Conservation (phyloP, 2,888 invertebrate genomes). For the Lysandra coridon region DNA sequence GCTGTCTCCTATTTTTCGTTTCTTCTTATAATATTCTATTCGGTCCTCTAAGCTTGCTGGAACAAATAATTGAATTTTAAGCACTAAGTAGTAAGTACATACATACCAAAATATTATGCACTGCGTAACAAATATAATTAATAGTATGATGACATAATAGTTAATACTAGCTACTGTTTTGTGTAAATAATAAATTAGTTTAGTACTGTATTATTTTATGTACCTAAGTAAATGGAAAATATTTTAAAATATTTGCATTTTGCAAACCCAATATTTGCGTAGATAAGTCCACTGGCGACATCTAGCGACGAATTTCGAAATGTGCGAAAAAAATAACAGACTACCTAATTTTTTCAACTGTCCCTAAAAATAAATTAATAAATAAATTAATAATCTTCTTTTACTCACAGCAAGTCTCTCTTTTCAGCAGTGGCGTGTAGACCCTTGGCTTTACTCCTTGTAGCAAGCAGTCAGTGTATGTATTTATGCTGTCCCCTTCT, state of each 20-base stretch:
- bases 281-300: neutral
- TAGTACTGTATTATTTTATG: too few species aligned
- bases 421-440: conserved; percentile 86
- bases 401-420: conserved; percentile 88
- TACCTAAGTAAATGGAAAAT: too few species aligned
- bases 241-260: neutral
- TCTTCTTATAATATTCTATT: conserved; percentile 87
- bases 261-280: neutral
- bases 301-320: neutral
- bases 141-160: too few species aligned
- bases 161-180: too few species aligned
- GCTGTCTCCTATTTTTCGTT: conserved; percentile 68
- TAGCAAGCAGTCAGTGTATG: conserved; percentile 82
- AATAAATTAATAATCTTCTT: too few species aligned
- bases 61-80: conserved; percentile 53
- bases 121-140: neutral
- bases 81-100: too few species aligned
- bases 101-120: neutral
- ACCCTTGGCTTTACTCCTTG: conserved; percentile 84
- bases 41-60: conserved; percentile 90
- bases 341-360: too few species aligned
- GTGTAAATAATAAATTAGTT: too few species aligned
- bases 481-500: conserved; percentile 49
- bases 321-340: too few species aligned
- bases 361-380: too few species aligned